Evolutionary conservation across 2,797 vertebrate species (phyloP).

Genomic region (Mus caroli): DNA sequence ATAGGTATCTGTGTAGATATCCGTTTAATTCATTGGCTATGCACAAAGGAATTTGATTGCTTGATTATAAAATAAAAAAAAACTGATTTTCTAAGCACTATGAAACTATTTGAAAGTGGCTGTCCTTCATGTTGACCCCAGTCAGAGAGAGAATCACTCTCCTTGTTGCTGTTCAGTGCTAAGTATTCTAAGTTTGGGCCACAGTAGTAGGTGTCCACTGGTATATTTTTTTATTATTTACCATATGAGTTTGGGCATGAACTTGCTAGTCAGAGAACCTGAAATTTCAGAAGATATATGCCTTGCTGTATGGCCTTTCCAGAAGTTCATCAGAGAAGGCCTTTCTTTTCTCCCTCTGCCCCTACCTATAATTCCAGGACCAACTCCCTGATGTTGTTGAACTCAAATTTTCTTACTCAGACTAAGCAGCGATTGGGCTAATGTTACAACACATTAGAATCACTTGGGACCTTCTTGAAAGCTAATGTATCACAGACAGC

Average conservation of each 20-base stretch:
- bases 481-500: neutral
- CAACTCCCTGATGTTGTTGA: neutral
- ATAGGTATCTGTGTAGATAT: neutral
- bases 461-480: neutral
- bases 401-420: neutral
- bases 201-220: neutral
- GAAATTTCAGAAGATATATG: neutral
- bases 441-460: neutral
- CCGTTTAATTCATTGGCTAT: neutral
- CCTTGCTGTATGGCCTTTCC: neutral
- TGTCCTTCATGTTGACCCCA: neutral
- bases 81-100: neutral
- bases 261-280: neutral
- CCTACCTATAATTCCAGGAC: neutral
- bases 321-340: neutral
- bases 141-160: neutral
- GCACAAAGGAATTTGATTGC: neutral
- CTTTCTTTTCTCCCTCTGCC: neutral
- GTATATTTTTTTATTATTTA: neutral
- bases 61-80: neutral
- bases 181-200: neutral
- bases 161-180: neutral
- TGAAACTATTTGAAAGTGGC: neutral
- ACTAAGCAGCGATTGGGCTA: neutral
- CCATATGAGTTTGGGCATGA: neutral